Conservation (phyloP, 1,140 invertebrate genomes). For the Protaetia brevitarsis region DNA sequence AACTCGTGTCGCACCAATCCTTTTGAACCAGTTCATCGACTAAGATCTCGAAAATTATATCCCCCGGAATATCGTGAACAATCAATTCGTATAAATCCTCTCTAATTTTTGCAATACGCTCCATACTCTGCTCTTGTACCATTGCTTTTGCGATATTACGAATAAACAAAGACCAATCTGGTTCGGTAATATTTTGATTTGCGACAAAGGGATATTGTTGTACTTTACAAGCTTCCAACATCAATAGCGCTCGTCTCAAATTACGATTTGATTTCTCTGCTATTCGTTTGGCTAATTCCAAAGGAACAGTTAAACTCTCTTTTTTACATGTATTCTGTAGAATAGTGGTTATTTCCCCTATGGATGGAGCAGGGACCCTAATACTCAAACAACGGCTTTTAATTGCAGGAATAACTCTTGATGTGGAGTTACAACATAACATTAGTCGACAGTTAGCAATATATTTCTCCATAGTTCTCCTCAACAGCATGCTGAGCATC, state of each 20-base stretch:
- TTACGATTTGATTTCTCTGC: constrained; percentile 83
- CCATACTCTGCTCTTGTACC: constrained; percentile 82
- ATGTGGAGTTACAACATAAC: constrained; percentile 91
- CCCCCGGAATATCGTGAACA: constrained; percentile 89
- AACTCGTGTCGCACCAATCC: constrained; percentile 86
- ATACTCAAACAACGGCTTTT: constrained; percentile 90
- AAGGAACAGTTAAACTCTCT: constrained; percentile 77
- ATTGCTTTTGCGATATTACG: constrained; percentile 85
- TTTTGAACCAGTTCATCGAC: constrained; percentile 81
- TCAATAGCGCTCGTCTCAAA: constrained; percentile 87
- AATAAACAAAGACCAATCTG: constrained; percentile 93
- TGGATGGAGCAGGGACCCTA: constrained; percentile 82
- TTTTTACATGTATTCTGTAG: constrained; percentile 74
- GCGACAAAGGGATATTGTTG: constrained; percentile 86
- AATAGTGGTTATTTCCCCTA: constrained; percentile 72
- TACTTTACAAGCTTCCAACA: constrained; percentile 92
- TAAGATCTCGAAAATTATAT: constrained; percentile 89
- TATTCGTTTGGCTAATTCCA: constrained; percentile 74
- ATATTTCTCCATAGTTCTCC: constrained; percentile 99
- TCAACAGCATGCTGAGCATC: constrained; percentile 97
- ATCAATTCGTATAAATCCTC: constrained; percentile 90
- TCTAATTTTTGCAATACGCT: constrained; percentile 79
- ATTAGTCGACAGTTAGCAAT: constrained; percentile 92
- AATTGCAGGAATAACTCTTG: constrained; percentile 93
- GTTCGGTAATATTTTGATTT: constrained; percentile 78